Evolutionary conservation across 2,888 invertebrate genomes (phyloP).

Genomic region (Zhuqinia jingwanae): DNA sequence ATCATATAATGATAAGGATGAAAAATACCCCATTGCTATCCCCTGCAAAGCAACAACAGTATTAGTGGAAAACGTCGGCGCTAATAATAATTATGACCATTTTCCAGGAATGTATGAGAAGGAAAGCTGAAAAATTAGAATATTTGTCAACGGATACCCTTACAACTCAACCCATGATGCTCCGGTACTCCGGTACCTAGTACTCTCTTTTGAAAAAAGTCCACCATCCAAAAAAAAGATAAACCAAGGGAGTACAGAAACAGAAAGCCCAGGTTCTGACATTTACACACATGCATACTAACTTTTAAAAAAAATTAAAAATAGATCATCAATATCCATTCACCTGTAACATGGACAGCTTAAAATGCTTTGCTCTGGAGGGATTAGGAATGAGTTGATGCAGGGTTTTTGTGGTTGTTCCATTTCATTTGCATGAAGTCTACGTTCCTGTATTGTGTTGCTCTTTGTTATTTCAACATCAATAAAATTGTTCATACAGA

Average conservation of each 20-base stretch:
- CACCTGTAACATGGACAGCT: conserved; percentile 37
- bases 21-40: no score
- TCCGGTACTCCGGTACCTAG: no score
- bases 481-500: no score
- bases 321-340: conserved; percentile 4
- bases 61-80: not conserved
- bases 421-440: not conserved
- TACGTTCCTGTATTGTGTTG: not conserved
- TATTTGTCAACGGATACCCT: conserved; percentile 58
- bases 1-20: not conserved
- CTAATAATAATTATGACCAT: conserved; percentile 50
- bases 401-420: not conserved
- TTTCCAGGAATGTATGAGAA: conserved; percentile 59
- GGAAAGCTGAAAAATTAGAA: conserved; percentile 27
- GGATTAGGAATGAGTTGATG: not conserved
- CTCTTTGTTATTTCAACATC: not conserved
- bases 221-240: not conserved
- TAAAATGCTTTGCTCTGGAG: not conserved
- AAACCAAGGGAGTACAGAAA: not conserved
- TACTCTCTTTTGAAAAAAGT: no score
- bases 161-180: conserved; percentile 1
- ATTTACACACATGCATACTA: not conserved
- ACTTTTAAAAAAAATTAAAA: not conserved
- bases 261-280: not conserved
- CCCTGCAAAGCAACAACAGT: no score